These are phyloP conservation scores for Itoplectis maculator DNA, from an alignment of 2,888 invertebrate genomes.

Conservation along the genomic window DNA sequence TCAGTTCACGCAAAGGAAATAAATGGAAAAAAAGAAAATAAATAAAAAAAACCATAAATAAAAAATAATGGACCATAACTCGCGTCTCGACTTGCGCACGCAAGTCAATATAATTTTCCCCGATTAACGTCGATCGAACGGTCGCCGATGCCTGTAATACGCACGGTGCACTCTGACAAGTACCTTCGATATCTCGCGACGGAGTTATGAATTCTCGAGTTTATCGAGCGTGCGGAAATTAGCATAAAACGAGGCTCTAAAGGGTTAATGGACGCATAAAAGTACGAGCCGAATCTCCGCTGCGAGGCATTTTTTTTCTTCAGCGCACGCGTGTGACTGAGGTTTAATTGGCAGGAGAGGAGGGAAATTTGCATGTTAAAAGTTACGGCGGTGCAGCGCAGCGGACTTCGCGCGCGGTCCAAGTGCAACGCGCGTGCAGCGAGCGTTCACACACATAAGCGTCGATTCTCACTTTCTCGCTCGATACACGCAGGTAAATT, in stretches of 20 bases:
- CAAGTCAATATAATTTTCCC: no score
- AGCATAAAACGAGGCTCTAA: background rate
- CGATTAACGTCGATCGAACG: no score
- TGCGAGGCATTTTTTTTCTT: background rate
- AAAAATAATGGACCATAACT: no score
- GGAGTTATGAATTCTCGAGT: slow-evolving; percentile 25
- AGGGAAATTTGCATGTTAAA: slow-evolving; percentile 55
- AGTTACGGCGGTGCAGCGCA: slow-evolving; percentile 40
- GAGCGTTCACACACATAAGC: no score
- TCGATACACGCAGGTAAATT: background rate
- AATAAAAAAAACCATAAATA: no score
- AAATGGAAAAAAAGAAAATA: no score
- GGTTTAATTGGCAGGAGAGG: slow-evolving; percentile 55
- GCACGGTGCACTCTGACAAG: background rate
- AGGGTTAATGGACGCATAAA: slow-evolving; percentile 46
- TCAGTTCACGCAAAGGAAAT: background rate
- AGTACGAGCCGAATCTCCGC: slow-evolving; percentile 27
- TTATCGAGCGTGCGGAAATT: slow-evolving; percentile 4
- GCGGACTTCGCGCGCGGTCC: slow-evolving; percentile 10
- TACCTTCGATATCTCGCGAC: background rate
- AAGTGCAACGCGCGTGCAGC: slow-evolving; percentile 4
- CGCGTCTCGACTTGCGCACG: no score
- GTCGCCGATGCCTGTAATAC: background rate
- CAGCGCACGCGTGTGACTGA: slow-evolving; percentile 29
- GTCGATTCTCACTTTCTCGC: slow-evolving; percentile 11